Conservation (phyloP, 2,797 vertebrate species). For the Anguilla anguilla region DNA sequence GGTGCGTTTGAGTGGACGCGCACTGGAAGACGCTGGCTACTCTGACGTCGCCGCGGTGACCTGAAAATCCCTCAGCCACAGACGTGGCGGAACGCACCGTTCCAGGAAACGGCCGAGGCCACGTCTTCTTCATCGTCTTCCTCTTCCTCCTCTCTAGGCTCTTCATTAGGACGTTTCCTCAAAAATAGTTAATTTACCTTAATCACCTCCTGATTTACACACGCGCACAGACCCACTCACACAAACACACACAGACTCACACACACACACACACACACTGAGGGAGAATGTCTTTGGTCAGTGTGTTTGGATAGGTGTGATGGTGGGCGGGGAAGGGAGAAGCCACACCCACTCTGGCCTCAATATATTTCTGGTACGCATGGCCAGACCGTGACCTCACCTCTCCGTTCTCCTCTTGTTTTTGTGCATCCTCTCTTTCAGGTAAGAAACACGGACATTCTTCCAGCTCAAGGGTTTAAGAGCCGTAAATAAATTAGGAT, state of each 20-base stretch:
- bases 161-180: constrained; percentile 57
- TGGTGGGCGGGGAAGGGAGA: background rate
- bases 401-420: background rate
- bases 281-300: background rate
- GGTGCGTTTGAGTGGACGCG: background rate
- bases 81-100: background rate
- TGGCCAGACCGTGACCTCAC: background rate
- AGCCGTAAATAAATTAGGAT: constrained; percentile 37
- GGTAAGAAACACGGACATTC: constrained; percentile 13
- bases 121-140: constrained; percentile 28
- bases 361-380: too few relatives aligned
- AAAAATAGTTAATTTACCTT: constrained; percentile 47
- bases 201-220: constrained; percentile 29
- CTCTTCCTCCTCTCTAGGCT: constrained; percentile 58
- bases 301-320: background rate
- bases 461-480: background rate
- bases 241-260: background rate
- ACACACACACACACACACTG: background rate
- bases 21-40: background rate
- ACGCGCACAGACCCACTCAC: background rate
- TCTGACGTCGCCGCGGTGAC: too few relatives aligned
- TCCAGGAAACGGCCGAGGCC: background rate
- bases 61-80: too few relatives aligned
- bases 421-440: background rate
- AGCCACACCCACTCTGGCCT: too few relatives aligned